Conservation (phyloP, 2,797 vertebrate genomes). For the Takifugu rubripes region DNA sequence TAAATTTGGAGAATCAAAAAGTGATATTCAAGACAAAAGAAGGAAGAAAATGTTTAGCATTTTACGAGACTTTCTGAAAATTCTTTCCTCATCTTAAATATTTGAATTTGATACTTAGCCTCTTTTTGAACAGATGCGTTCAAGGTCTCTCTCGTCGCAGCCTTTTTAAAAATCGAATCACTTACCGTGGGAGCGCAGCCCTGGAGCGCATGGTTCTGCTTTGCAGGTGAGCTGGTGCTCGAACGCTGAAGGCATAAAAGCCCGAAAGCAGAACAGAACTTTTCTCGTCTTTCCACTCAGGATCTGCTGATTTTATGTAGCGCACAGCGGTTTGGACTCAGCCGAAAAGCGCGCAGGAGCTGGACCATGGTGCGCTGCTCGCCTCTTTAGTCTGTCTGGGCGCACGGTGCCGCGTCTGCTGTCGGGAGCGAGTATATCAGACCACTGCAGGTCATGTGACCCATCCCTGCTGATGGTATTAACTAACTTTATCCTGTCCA, state of each 20-base stretch:
- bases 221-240: conserved; percentile 51
- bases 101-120: background rate
- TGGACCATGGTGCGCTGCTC: conserved; percentile 46
- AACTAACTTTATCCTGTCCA: too few species aligned
- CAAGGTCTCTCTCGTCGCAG: background rate
- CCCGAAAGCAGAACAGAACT: background rate
- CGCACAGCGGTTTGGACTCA: conserved; percentile 16
- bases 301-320: conserved; percentile 18
- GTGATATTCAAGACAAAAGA: too few species aligned
- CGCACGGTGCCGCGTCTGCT: conserved; percentile 41
- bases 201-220: conserved; percentile 50
- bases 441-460: conserved; percentile 45
- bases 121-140: background rate
- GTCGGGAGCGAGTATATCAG: background rate
- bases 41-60: too few species aligned
- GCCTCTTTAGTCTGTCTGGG: conserved; percentile 19
- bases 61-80: too few species aligned
- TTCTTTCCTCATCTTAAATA: background rate
- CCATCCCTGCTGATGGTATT: conserved; percentile 6
- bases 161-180: background rate
- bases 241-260: conserved; percentile 6
- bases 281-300: conserved; percentile 9
- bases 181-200: conserved; percentile 53
- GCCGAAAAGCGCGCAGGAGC: conserved; percentile 3
- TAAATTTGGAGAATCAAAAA: too few species aligned